phyloP scores from a whole-genome alignment of 2,113 vertebrate species.

The Pyrgilauda ruficollis region DNA sequence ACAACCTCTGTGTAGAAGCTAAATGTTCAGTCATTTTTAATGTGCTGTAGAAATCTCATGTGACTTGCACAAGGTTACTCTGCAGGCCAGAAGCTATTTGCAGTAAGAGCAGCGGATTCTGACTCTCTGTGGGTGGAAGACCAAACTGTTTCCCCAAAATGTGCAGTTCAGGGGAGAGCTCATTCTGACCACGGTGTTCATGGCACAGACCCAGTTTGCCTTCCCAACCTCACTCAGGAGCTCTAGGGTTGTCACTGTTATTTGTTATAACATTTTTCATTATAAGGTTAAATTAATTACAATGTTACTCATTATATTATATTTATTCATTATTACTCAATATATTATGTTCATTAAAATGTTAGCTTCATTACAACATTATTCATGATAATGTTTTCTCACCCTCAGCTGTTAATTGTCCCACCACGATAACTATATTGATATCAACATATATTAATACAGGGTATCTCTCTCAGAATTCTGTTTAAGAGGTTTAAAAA shows the following conservation, averaged over 20 bases:
- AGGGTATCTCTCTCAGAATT: not conserved
- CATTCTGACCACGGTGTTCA: accelerated
- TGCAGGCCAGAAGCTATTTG: not conserved
- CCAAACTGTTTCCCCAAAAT: not conserved
- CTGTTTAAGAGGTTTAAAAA: not conserved
- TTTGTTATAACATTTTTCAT: not conserved
- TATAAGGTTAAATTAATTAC: too few relatives aligned
- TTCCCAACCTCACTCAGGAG: not conserved
- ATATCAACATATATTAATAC: not conserved
- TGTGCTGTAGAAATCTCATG: not conserved
- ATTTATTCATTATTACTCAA: too few relatives aligned
- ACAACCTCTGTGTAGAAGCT: not conserved
- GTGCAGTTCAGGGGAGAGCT: not conserved
- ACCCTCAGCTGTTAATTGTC: not conserved
- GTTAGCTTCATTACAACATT: not conserved
- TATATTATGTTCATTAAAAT: not conserved
- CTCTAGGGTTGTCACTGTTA: not conserved
- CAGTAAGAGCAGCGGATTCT: not conserved
- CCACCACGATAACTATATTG: not conserved
- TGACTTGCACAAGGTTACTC: not conserved
- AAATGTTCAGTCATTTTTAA: not conserved
- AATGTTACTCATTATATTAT: too few relatives aligned
- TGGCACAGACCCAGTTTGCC: accelerated
- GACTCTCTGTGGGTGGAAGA: not conserved
- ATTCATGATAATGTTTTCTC: not conserved